These are phyloP conservation scores for Ctena decussata DNA, from an alignment of 2,888 invertebrate genomes.

Conservation along the genomic window DNA sequence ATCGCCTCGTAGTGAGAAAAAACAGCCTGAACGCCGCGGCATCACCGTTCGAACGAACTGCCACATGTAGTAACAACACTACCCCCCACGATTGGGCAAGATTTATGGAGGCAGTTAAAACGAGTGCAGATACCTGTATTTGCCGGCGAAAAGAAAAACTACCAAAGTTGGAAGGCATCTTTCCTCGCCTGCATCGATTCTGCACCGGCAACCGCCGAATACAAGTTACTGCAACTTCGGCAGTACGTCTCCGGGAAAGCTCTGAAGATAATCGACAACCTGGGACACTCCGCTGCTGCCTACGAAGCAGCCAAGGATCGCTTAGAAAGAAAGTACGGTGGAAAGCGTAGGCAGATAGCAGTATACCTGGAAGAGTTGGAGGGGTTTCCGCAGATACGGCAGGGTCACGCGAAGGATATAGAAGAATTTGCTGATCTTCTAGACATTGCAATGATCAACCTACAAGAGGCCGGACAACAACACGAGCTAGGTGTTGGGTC, in stretches of 20 bases:
- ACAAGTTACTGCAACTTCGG: too few species aligned
- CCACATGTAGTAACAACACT: background rate
- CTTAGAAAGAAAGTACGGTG: too few species aligned
- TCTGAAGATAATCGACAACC: too few species aligned
- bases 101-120: constrained; percentile 54
- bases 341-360: constrained; percentile 19
- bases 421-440: constrained; percentile 43
- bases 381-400: constrained; percentile 13
- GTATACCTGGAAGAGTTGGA: constrained; percentile 35
- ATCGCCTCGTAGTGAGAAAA: too few species aligned
- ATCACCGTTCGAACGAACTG: too few species aligned
- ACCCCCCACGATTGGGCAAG: constrained; percentile 15
- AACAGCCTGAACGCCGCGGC: too few species aligned
- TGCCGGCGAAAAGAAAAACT: constrained; percentile 48
- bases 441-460: too few species aligned
- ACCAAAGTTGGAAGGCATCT: constrained; percentile 44
- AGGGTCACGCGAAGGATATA: constrained; percentile 19
- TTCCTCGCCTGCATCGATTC: constrained; percentile 47
- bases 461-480: too few species aligned
- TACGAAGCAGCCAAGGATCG: too few species aligned
- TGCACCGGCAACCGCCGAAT: constrained; percentile 55
- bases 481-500: background rate
- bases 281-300: too few species aligned
- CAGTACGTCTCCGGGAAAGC: too few species aligned
- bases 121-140: constrained; percentile 51